Evolutionary conservation across 1,140 invertebrate genomes (phyloP).

Genomic region (Trichonephila inaurata): DNA sequence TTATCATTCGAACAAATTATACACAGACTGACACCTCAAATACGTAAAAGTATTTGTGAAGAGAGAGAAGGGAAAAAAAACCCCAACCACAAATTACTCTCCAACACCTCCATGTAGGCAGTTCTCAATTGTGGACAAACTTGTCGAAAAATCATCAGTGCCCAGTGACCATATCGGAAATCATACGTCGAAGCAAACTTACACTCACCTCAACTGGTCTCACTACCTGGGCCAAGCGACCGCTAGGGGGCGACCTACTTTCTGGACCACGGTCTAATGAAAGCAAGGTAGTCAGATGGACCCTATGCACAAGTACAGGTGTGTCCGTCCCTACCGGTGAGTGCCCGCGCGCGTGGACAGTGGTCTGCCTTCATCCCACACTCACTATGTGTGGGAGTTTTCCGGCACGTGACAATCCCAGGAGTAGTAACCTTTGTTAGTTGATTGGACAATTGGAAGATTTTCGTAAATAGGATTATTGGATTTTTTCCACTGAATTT

Average conservation of each 20-base stretch:
- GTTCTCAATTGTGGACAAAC: background rate
- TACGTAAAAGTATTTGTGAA: background rate
- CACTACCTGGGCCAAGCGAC: conserved; percentile 29
- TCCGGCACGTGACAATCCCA: background rate
- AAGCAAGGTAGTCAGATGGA: conserved; percentile 73
- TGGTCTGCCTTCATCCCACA: conserved; percentile 6
- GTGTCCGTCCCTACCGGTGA: conserved; percentile 55
- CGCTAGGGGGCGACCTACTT: conserved; percentile 75
- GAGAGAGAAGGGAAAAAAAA: background rate
- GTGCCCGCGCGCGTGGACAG: conserved; percentile 20
- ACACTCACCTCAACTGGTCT: conserved; percentile 36
- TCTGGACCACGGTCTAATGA: conserved; percentile 57
- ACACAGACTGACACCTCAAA: background rate
- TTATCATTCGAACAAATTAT: background rate
- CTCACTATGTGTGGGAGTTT: conserved; percentile 69
- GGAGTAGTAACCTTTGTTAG: conserved; percentile 3
- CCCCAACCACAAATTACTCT: background rate
- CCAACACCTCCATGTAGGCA: background rate
- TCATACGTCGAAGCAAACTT: conserved; percentile 8
- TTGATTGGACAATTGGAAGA: background rate
- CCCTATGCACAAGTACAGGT: conserved; percentile 72
- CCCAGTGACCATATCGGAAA: conserved; percentile 2
- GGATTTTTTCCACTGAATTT: background rate
- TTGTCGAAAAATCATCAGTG: background rate
- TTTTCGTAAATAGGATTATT: conserved; percentile 34